phyloP scores from a whole-genome alignment of 1,140 invertebrate genomes.

The Neodiprion fabricii region DNA sequence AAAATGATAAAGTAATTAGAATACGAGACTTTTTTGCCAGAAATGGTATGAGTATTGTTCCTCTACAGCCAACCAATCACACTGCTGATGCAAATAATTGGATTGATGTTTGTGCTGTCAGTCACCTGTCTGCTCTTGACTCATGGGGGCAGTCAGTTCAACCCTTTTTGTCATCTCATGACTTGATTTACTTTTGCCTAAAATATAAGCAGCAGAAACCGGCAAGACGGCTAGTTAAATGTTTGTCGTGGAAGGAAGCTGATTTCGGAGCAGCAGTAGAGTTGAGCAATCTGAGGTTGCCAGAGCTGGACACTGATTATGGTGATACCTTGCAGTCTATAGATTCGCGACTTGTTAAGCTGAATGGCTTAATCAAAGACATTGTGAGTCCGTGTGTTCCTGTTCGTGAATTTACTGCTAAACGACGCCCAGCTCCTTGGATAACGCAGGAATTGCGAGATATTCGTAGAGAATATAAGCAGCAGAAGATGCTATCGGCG shows the following conservation, averaged over 20 bases:
- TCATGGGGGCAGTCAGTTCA: neutral
- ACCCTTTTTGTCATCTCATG: neutral
- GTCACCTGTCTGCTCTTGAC: neutral
- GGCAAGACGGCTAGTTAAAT: neutral
- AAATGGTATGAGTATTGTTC: neutral
- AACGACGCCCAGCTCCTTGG: neutral
- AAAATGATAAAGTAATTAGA: neutral
- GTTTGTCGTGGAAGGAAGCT: neutral
- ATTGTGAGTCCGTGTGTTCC: neutral
- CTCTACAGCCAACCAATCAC: neutral
- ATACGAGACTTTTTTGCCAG: neutral
- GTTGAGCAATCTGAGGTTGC: neutral
- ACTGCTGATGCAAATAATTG: neutral
- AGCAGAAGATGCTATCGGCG: neutral
- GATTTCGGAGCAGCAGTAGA: neutral
- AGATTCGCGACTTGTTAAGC: neutral
- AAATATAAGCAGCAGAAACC: neutral
- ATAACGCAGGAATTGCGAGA: neutral
- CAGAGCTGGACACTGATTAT: neutral
- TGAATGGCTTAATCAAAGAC: neutral
- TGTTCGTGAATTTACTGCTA: neutral
- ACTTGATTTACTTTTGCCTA: neutral
- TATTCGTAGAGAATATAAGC: neutral
- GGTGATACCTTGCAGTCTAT: neutral
- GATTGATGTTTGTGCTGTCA: no score